These are phyloP conservation scores for Taphrorychus bicolor DNA, from an alignment of 2,888 invertebrate species.

Conservation along the genomic window DNA sequence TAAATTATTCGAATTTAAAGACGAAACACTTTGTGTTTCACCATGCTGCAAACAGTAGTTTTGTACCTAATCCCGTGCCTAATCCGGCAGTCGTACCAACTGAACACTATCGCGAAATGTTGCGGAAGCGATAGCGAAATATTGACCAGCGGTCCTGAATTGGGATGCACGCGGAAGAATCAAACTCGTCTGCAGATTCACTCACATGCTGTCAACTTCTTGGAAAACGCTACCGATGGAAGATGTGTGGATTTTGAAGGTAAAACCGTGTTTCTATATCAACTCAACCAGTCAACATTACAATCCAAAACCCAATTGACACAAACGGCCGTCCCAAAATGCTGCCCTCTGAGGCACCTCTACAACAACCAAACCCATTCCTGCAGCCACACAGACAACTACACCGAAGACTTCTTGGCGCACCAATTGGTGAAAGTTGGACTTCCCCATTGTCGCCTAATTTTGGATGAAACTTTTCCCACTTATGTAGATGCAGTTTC, in stretches of 20 bases:
- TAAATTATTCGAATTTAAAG: conserved; percentile 5
- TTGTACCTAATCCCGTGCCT: conserved; percentile 5
- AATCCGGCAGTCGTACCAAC: conserved; percentile 12
- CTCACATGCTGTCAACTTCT: conserved; percentile 25
- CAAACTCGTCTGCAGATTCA: conserved; percentile 21
- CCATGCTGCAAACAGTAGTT: conserved; percentile 13
- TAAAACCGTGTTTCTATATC: conserved; percentile 14
- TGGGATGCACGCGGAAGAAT: conserved; percentile 6
- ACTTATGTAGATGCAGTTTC: conserved; percentile 8
- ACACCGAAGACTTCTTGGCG: conserved; percentile 38
- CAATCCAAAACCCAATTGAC: conserved; percentile 12
- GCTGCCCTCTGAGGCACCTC: conserved; percentile 48
- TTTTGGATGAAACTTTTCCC: conserved; percentile 42
- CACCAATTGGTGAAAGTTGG: conserved; percentile 47
- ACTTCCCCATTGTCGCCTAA: conserved; percentile 47
- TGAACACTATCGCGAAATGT: conserved; percentile 20
- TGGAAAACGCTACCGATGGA: conserved; percentile 27
- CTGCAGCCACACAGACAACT: conserved; percentile 39
- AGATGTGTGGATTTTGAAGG: conserved; percentile 35
- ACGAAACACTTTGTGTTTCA: conserved; percentile 16
- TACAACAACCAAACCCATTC: conserved; percentile 46
- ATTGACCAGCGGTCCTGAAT: conserved; percentile 2
- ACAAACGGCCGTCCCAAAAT: conserved; percentile 46
- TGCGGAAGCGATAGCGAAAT: conserved; percentile 17
- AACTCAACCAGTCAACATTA: conserved; percentile 19